These are phyloP conservation scores for Drosophila murphyi DNA, from an alignment of 1,140 invertebrate species.

Conservation along the genomic window DNA sequence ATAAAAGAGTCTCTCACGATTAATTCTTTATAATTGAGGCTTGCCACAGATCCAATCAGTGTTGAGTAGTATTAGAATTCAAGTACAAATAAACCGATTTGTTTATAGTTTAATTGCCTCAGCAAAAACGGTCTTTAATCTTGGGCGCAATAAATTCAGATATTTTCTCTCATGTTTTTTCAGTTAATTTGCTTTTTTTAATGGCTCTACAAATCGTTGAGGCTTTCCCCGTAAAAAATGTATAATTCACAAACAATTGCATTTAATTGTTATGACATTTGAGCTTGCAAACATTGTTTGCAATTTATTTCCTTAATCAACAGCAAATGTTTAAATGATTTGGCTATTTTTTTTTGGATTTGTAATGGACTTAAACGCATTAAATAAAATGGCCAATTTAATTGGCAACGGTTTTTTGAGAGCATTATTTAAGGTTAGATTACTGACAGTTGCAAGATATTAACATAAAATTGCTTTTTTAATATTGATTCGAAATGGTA, in stretches of 20 bases:
- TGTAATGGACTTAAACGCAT: slow-evolving; percentile 8
- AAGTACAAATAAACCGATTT: too few species aligned
- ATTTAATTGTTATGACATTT: slow-evolving; percentile 39
- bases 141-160: too few species aligned
- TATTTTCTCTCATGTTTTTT: too few species aligned
- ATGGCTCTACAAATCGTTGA: slow-evolving; percentile 16
- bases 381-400: slow-evolving; percentile 12
- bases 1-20: too few species aligned
- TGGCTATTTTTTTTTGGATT: background rate
- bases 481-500: too few species aligned
- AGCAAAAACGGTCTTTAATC: too few species aligned
- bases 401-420: background rate
- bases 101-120: too few species aligned
- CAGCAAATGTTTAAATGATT: slow-evolving; percentile 4
- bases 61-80: too few species aligned
- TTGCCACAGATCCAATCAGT: too few species aligned
- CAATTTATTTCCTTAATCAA: slow-evolving; percentile 37
- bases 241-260: slow-evolving; percentile 34
- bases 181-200: background rate
- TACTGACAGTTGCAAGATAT: too few species aligned
- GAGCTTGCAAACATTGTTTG: slow-evolving; percentile 14
- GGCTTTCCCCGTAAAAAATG: too few species aligned
- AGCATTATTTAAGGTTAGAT: background rate
- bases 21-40: too few species aligned
- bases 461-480: background rate